phyloP scores from a whole-genome alignment of 2,888 invertebrate species.

The Clistopyga incitator region DNA sequence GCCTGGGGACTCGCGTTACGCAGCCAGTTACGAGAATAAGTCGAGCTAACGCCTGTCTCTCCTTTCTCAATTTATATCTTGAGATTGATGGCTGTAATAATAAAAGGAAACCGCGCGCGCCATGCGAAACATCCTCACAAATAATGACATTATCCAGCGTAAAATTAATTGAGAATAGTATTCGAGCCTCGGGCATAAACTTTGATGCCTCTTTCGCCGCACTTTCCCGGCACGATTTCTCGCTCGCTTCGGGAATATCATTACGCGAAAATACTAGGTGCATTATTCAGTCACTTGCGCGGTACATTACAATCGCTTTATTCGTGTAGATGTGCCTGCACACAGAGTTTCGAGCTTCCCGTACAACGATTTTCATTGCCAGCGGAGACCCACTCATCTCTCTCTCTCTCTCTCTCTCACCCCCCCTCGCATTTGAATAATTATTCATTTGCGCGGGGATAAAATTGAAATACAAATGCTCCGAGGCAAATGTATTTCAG shows the following conservation, averaged over 20 bases:
- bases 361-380: conserved; percentile 46
- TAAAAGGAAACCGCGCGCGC: conserved; percentile 8
- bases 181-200: conserved; percentile 21
- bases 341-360: neutral
- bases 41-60: neutral
- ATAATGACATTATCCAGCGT: conserved; percentile 41
- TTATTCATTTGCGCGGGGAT: conserved; percentile 72
- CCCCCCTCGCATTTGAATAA: conserved; percentile 76
- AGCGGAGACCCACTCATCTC: conserved; percentile 20
- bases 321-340: conserved; percentile 12
- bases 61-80: neutral
- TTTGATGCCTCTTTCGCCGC: conserved; percentile 16
- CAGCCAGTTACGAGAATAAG: neutral
- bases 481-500: conserved; percentile 18
- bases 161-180: conserved; percentile 56
- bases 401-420: too few species aligned
- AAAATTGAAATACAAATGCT: conserved; percentile 73
- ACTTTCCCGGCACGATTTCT: conserved; percentile 17
- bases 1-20: neutral
- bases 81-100: conserved; percentile 50
- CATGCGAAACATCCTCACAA: conserved; percentile 10
- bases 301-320: conserved; percentile 47
- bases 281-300: conserved; percentile 60
- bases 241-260: conserved; percentile 27
- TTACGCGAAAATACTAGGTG: conserved; percentile 54